These are phyloP conservation scores for Chrysemys picta DNA, from an alignment of 2,113 vertebrate genomes.

Conservation along the genomic window DNA sequence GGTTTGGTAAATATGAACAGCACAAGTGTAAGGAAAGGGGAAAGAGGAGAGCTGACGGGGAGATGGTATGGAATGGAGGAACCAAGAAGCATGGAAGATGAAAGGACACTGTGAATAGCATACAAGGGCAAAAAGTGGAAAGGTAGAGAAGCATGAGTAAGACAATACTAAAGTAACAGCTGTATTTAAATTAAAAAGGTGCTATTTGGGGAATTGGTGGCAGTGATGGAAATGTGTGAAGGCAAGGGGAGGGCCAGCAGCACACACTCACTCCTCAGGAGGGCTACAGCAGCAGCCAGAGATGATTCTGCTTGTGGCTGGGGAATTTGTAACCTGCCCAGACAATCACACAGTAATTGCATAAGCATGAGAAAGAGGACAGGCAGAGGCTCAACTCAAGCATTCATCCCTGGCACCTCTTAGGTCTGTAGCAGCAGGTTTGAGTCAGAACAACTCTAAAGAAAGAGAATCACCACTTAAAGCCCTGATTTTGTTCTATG, in stretches of 20 bases:
- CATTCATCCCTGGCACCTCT: background rate
- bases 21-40: background rate
- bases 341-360: background rate
- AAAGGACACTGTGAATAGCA: rapidly evolving
- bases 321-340: background rate
- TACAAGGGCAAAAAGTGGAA: rapidly evolving
- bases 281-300: background rate
- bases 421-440: background rate
- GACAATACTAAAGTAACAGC: background rate
- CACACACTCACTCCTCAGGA: background rate
- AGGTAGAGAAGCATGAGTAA: background rate
- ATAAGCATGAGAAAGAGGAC: background rate
- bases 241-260: background rate
- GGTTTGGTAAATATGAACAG: background rate
- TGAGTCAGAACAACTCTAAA: background rate
- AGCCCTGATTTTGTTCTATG: background rate
- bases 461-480: background rate
- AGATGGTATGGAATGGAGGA: background rate
- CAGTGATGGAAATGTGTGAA: rapidly evolving
- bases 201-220: background rate
- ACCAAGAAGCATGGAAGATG: rapidly evolving
- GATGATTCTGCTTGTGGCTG: background rate
- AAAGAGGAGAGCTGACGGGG: background rate
- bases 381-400: background rate
- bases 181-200: background rate